A percentile compares a stretch with the other conserved stretches of the same genome.
These are phyloP conservation scores for Mimachlamys varia DNA, from an alignment of 2,888 invertebrate genomes.

Conservation along the genomic window DNA sequence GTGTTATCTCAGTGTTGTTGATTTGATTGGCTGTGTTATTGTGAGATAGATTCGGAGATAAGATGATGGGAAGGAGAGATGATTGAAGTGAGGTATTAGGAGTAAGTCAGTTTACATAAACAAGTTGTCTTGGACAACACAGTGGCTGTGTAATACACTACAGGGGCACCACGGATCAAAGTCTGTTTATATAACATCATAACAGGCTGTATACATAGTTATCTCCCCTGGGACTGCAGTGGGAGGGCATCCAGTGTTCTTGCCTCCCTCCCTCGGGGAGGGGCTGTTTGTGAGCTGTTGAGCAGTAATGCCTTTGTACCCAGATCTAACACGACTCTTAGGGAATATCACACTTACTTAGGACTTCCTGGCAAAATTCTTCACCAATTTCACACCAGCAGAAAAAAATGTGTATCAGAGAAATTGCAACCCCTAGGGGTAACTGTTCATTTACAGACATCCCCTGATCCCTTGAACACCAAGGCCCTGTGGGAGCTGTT, in stretches of 20 bases:
- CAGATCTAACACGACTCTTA: neutral
- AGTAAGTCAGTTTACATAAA: neutral
- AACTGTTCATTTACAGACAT: neutral
- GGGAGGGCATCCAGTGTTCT: neutral
- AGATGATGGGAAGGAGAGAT: neutral
- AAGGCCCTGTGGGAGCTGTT: neutral
- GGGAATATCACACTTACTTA: neutral
- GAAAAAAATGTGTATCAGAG: constrained; percentile 26
- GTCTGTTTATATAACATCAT: constrained; percentile 17
- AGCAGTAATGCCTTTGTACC: neutral
- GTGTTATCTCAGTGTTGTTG: neutral
- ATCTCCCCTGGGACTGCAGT: neutral
- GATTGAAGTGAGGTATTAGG: neutral
- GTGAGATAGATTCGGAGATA: neutral
- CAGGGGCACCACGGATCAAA: neutral
- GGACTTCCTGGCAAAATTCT: neutral
- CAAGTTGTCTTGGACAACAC: neutral
- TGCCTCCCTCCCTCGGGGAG: neutral
- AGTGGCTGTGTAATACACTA: neutral
- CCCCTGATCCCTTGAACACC: neutral
- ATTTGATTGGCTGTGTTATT: neutral
- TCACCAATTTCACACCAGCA: constrained; percentile 5
- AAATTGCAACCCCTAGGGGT: neutral
- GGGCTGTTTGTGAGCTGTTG: neutral
- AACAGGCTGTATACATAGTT: neutral